Evolutionary conservation across 1,140 invertebrate genomes (phyloP).

Genomic region (Uloborus diversus): DNA sequence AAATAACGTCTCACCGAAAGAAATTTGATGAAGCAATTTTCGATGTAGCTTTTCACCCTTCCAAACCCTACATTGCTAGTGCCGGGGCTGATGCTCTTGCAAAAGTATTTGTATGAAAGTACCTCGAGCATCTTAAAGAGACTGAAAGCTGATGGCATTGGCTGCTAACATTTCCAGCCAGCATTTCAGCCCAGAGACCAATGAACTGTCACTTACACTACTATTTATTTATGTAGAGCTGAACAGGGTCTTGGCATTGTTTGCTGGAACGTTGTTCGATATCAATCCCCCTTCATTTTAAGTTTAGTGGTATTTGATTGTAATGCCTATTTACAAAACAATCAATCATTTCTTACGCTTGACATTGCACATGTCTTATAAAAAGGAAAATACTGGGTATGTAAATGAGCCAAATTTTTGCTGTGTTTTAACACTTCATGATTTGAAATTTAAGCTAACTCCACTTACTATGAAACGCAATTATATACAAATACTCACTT

Average conservation of each 20-base stretch:
- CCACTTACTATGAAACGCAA: too few relatives aligned
- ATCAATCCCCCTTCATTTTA: too few relatives aligned
- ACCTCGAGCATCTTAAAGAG: conserved; percentile 1
- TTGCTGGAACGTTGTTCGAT: conserved; percentile 38
- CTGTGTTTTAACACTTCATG: too few relatives aligned
- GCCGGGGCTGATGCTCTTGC: conserved; percentile 97
- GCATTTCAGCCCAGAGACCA: conserved; percentile 52
- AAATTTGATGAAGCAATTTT: conserved; percentile 99
- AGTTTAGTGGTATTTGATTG: too few relatives aligned
- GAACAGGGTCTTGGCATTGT: conserved; percentile 13
- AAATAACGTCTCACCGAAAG: conserved; percentile 99
- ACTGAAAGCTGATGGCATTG: conserved; percentile 12
- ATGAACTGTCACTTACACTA: conserved; percentile 49
- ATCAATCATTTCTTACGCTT: too few relatives aligned
- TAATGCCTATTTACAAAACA: too few relatives aligned
- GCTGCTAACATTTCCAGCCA: conserved; percentile 40
- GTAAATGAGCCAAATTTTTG: too few relatives aligned
- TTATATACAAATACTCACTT: too few relatives aligned
- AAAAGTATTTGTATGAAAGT: conserved; percentile 81
- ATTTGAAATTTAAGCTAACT: too few relatives aligned
- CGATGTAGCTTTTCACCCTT: conserved; percentile 98
- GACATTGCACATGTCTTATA: too few relatives aligned
- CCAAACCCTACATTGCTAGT: conserved; percentile 97
- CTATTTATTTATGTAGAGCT: conserved; percentile 52
- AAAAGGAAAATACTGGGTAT: too few relatives aligned